A percentile compares a stretch with the other conserved stretches of the same genome.
phyloP scores from a whole-genome alignment of 2,888 invertebrate species.

The Seira sanloemensis region DNA sequence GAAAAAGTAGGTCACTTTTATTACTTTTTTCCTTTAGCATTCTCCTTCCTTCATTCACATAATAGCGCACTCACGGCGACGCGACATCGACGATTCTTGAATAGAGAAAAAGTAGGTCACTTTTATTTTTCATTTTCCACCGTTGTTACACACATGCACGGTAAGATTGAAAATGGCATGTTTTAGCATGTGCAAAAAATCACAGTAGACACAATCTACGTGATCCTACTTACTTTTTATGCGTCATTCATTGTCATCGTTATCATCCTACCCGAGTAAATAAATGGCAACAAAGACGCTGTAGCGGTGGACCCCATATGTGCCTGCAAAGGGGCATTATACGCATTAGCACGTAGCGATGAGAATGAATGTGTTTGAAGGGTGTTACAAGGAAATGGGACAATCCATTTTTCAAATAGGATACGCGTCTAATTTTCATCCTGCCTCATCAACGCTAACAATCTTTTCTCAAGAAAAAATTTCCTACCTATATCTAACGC shows the following conservation, averaged over 20 bases:
- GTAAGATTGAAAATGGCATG: background rate
- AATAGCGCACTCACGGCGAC: background rate
- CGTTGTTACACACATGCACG: conserved; percentile 1
- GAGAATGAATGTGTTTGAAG: background rate
- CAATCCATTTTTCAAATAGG: conserved; percentile 42
- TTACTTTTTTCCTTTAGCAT: conserved; percentile 30
- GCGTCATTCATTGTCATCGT: conserved; percentile 1
- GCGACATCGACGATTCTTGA: conserved; percentile 33
- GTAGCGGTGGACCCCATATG: background rate
- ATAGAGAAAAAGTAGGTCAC: conserved; percentile 54
- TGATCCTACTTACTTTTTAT: conserved; percentile 1
- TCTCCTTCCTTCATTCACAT: conserved; percentile 9
- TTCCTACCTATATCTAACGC: background rate
- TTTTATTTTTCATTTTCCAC: conserved; percentile 48
- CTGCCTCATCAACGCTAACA: background rate
- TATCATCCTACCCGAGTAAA: background rate
- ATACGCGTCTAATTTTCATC: conserved; percentile 22
- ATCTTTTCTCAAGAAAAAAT: background rate
- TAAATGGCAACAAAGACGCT: background rate
- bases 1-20: conserved; percentile 58
- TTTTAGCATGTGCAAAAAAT: conserved; percentile 33
- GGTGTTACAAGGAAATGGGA: conserved; percentile 33
- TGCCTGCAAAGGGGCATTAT: background rate
- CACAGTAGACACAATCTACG: conserved; percentile 5
- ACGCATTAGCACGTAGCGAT: background rate